These are phyloP conservation scores for Lineus longissimus DNA, from an alignment of 1,140 invertebrate genomes.

Conservation along the genomic window DNA sequence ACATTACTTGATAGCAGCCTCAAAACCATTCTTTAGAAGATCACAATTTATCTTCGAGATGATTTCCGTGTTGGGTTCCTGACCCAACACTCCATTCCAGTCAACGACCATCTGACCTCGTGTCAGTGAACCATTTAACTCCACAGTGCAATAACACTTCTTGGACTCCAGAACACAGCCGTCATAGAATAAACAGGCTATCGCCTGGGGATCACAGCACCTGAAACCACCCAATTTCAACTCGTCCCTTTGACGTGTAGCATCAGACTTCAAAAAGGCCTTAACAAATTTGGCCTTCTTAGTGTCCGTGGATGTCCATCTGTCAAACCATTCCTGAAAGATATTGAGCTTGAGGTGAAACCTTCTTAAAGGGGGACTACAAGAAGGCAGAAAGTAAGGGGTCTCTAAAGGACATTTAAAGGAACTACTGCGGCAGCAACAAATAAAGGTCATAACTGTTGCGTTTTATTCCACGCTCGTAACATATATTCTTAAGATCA, in stretches of 20 bases:
- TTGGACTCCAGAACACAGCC: slow-evolving; percentile 23
- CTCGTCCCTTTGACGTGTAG: not conserved
- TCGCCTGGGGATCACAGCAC: slow-evolving; percentile 31
- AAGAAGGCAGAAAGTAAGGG: not conserved
- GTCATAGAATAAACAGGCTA: slow-evolving; percentile 31
- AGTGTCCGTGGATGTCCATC: slow-evolving; percentile 27
- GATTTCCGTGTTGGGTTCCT: slow-evolving; percentile 25
- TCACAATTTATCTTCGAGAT: slow-evolving; percentile 26
- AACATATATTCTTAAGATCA: not conserved
- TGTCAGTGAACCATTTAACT: slow-evolving; percentile 34
- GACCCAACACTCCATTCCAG: slow-evolving; percentile 22
- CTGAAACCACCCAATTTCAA: slow-evolving; percentile 16
- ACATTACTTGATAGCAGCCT: not conserved
- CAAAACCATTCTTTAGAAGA: not conserved
- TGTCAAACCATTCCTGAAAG: slow-evolving; percentile 29
- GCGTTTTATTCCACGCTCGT: not conserved
- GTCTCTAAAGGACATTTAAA: not conserved
- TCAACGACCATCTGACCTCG: slow-evolving; percentile 41
- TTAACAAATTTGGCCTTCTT: slow-evolving; percentile 23
- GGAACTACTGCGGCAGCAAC: not conserved
- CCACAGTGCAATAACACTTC: slow-evolving; percentile 32
- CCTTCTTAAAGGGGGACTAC: not conserved
- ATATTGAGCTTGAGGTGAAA: not conserved
- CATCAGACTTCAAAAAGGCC: not conserved
- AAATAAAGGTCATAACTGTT: not conserved